Conservation (phyloP, 1,140 invertebrate genomes). For the Gonioctena quinquepunctata region DNA sequence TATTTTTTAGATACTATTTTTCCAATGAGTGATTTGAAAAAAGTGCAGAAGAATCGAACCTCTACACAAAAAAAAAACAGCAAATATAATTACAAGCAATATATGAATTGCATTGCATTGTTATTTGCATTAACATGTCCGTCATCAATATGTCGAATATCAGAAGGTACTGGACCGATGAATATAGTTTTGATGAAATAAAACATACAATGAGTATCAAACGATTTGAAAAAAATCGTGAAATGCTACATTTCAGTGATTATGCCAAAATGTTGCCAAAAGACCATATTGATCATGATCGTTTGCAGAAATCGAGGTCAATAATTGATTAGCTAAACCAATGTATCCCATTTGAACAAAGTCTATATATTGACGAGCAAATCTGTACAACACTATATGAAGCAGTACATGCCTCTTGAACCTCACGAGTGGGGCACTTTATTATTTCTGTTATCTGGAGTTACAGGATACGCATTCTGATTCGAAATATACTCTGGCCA, state of each 20-base stretch:
- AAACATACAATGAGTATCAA: too few relatives aligned
- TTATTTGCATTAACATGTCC: not conserved
- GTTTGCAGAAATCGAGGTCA: not conserved
- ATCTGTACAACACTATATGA: slow-evolving; percentile 17
- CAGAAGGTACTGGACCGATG: not conserved
- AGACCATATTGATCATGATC: not conserved
- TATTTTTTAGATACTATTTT: slow-evolving; percentile 3
- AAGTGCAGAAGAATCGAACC: not conserved
- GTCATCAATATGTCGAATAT: not conserved
- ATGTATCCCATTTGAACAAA: not conserved
- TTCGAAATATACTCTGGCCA: slow-evolving; percentile 25
- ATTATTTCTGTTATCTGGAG: slow-evolving; percentile 32
- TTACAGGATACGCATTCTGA: slow-evolving; percentile 30
- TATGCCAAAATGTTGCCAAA: not conserved
- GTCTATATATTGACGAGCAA: not conserved
- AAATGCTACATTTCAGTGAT: too few relatives aligned
- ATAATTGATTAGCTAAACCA: not conserved
- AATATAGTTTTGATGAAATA: too few relatives aligned
- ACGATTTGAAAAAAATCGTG: too few relatives aligned
- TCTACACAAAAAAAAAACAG: not conserved
- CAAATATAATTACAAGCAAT: not conserved
- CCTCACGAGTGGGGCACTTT: slow-evolving; percentile 55
- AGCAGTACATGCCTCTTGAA: slow-evolving; percentile 45
- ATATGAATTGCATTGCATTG: not conserved
- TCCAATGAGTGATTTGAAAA: not conserved